Conservation (phyloP, 2,888 invertebrate species). For the Bembecia ichneumoniformis region DNA sequence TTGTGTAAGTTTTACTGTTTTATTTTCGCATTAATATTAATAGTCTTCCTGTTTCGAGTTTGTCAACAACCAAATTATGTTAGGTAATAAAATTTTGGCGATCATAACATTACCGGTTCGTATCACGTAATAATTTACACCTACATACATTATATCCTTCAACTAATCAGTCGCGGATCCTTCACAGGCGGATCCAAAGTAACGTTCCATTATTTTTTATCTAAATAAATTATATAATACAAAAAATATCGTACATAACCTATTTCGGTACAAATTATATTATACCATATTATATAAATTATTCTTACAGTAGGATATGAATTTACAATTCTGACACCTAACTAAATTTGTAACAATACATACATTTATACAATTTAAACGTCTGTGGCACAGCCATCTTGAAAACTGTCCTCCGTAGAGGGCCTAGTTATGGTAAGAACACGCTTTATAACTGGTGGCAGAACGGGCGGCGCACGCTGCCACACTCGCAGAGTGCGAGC, state of each 20-base stretch:
- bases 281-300: constrained; percentile 40
- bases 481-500: constrained; percentile 88
- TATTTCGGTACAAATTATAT: constrained; percentile 43
- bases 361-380: constrained; percentile 70
- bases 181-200: constrained; percentile 56
- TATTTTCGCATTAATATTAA: neutral
- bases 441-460: constrained; percentile 88
- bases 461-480: constrained; percentile 89
- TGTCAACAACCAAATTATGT: neutral
- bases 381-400: constrained; percentile 93
- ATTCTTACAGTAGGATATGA: constrained; percentile 31
- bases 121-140: constrained; percentile 64
- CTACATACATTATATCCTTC: constrained; percentile 48
- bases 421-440: constrained; percentile 87
- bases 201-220: constrained; percentile 54
- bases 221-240: constrained; percentile 71
- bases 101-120: constrained; percentile 63
- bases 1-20: constrained; percentile 1
- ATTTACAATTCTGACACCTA: constrained; percentile 45
- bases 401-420: constrained; percentile 92
- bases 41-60: neutral
- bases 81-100: constrained; percentile 60
- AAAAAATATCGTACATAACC: constrained; percentile 63
- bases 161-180: constrained; percentile 70
- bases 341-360: constrained; percentile 34